Conservation (phyloP, 2,797 vertebrate genomes). For the Tapirus indicus region DNA sequence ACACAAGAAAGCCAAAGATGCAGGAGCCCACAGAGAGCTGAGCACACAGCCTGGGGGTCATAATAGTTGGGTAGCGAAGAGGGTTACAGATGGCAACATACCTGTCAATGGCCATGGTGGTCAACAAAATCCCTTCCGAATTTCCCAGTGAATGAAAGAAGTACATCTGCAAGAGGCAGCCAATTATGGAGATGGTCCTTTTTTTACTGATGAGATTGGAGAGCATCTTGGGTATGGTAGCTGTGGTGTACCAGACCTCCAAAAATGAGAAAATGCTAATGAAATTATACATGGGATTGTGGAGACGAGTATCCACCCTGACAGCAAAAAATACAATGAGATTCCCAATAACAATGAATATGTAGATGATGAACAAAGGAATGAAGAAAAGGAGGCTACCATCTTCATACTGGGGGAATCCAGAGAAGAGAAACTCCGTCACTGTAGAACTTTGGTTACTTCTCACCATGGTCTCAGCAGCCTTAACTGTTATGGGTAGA, state of each 20-base stretch:
- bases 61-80: constrained; percentile 81
- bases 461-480: neutral
- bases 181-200: constrained; percentile 71
- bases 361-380: constrained; percentile 68
- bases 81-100: constrained; percentile 79
- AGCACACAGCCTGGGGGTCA: constrained; percentile 78
- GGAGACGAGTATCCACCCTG: constrained; percentile 52
- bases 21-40: constrained; percentile 78
- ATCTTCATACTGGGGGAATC: constrained; percentile 61
- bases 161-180: constrained; percentile 80
- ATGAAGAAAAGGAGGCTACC: constrained; percentile 62
- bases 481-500: neutral
- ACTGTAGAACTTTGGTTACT: constrained; percentile 51
- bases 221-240: constrained; percentile 80
- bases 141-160: constrained; percentile 80
- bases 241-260: constrained; percentile 77
- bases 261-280: constrained; percentile 78
- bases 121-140: constrained; percentile 77
- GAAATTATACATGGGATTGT: constrained; percentile 80
- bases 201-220: constrained; percentile 69
- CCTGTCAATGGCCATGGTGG: constrained; percentile 75
- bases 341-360: constrained; percentile 76
- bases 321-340: constrained; percentile 72
- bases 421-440: constrained; percentile 75
- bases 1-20: constrained; percentile 61